Conservation (phyloP, 2,113 vertebrate species). For the Antennarius striatus region DNA sequence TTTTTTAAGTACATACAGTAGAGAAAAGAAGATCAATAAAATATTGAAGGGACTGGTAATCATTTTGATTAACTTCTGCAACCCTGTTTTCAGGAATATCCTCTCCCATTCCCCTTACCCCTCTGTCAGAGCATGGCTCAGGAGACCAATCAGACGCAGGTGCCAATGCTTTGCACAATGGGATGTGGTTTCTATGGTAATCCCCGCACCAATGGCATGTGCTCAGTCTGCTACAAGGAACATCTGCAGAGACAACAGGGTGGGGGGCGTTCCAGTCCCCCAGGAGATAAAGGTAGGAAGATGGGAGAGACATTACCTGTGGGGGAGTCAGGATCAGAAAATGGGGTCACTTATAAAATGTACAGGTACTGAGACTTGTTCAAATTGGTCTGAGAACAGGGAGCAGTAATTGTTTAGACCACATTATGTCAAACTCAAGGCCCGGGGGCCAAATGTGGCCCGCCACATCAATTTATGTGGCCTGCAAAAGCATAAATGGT, state of each 20-base stretch:
- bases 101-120: constrained; percentile 77
- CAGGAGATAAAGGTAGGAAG: constrained; percentile 83
- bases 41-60: constrained; percentile 20
- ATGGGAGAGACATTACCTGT: constrained; percentile 31
- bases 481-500: no score
- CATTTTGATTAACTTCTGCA: constrained; percentile 57
- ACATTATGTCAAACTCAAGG: no score
- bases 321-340: no score
- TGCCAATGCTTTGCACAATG: constrained; percentile 89
- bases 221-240: constrained; percentile 92
- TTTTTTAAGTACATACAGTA: no score
- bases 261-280: constrained; percentile 84
- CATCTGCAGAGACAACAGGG: constrained; percentile 90
- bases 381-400: constrained; percentile 17
- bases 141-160: constrained; percentile 91
- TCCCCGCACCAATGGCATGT: constrained; percentile 91
- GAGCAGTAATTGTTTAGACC: constrained; percentile 21
- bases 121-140: constrained; percentile 86
- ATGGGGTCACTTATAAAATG: constrained; percentile 9
- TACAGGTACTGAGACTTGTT: constrained; percentile 33
- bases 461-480: no score
- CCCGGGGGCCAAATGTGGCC: no score
- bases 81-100: constrained; percentile 72
- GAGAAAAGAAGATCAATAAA: neutral
- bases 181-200: constrained; percentile 93